Conservation (phyloP, 2,888 invertebrate genomes). For the Noctua janthe region DNA sequence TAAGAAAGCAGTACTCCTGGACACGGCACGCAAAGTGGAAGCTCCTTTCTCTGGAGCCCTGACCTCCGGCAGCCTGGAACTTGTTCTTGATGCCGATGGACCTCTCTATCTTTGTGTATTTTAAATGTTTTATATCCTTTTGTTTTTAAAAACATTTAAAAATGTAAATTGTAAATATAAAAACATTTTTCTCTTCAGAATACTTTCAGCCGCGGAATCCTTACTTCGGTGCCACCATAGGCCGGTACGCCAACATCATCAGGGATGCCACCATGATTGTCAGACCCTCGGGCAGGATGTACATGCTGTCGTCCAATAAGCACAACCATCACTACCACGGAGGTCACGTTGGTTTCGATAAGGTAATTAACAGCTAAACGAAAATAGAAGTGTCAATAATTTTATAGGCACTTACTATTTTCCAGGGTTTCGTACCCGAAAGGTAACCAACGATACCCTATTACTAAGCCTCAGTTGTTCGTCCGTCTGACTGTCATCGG, state of each 20-base stretch:
- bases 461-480: too few relatives aligned
- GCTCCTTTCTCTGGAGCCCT: background rate
- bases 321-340: constrained; percentile 95
- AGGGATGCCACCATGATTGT: constrained; percentile 93
- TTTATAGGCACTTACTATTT: too few relatives aligned
- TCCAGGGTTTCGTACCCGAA: too few relatives aligned
- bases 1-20: background rate
- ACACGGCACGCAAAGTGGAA: background rate
- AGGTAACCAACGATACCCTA: too few relatives aligned
- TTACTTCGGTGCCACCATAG: constrained; percentile 97
- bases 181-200: constrained; percentile 82
- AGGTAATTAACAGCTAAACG: constrained; percentile 77
- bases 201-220: constrained; percentile 93
- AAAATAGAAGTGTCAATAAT: background rate
- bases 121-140: too few relatives aligned
- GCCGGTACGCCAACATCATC: constrained; percentile 96
- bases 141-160: too few relatives aligned
- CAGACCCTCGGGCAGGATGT: constrained; percentile 91
- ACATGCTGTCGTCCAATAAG: constrained; percentile 93
- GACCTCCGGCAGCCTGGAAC: background rate
- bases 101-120: too few relatives aligned
- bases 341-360: constrained; percentile 95
- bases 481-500: too few relatives aligned
- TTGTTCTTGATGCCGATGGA: background rate
- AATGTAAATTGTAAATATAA: too few relatives aligned